phyloP scores from a whole-genome alignment of 2,113 vertebrate genomes.

The Calypte anna region DNA sequence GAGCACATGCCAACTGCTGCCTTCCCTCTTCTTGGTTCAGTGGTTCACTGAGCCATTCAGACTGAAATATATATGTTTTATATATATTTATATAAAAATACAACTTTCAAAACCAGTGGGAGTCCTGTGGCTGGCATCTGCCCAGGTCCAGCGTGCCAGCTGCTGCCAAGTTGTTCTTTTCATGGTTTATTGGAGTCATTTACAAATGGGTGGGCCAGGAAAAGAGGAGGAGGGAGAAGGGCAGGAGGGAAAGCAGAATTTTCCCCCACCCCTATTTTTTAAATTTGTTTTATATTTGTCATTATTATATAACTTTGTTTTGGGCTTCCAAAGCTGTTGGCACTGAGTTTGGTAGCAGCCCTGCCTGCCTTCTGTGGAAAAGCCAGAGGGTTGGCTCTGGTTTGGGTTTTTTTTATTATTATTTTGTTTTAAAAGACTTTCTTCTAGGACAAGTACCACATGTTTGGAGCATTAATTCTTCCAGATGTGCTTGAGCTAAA shows the following conservation, averaged over 20 bases:
- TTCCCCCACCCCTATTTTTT: not conserved
- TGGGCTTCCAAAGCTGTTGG: slow-evolving; percentile 7
- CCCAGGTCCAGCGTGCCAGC: not conserved
- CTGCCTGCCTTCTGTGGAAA: not conserved
- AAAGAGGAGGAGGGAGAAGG: not conserved
- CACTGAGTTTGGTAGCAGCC: not conserved
- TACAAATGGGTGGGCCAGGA: not conserved
- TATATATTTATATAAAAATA: not conserved
- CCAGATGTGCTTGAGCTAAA: slow-evolving; percentile 24
- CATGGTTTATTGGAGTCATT: slow-evolving; percentile 6
- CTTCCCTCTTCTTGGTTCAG: slow-evolving; percentile 26
- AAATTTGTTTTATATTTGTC: slow-evolving; percentile 27
- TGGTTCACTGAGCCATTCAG: not conserved
- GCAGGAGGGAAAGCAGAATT: not conserved
- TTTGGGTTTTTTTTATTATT: not conserved
- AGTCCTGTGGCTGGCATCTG: not conserved
- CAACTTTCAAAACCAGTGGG: not conserved
- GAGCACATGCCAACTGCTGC: not conserved
- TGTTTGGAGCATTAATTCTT: slow-evolving; percentile 1
- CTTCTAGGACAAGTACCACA: not conserved
- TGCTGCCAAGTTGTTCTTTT: slow-evolving; percentile 35
- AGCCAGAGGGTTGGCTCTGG: not conserved
- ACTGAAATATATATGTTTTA: not conserved
- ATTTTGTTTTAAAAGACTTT: slow-evolving; percentile 9
- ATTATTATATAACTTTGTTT: slow-evolving; percentile 11